Percentiles rank a stretch among this genome's conserved stretches.
Evolutionary conservation across 2,113 vertebrate species (phyloP).

Genomic region (Leucoraja erinaceus): DNA sequence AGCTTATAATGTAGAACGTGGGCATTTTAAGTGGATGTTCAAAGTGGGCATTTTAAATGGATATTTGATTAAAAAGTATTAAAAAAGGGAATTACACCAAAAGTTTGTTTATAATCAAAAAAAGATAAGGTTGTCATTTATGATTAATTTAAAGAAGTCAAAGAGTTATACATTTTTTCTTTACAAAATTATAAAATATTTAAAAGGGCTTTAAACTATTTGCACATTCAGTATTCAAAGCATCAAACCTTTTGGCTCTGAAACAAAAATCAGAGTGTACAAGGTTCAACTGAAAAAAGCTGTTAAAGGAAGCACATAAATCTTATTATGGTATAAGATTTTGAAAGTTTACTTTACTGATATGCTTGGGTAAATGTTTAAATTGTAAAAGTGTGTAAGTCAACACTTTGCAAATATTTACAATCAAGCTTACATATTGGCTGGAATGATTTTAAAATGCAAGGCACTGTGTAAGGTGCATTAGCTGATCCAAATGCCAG

Average conservation of each 20-base stretch:
- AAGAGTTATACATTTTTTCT: neutral
- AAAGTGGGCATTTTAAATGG: neutral
- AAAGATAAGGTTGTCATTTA: neutral
- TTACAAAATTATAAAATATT: neutral
- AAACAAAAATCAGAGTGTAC: neutral
- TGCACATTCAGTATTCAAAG: neutral
- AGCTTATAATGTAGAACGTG: neutral
- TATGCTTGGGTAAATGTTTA: conserved; percentile 17
- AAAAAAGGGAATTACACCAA: neutral
- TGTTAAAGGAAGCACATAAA: neutral
- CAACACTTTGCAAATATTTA: conserved; percentile 66
- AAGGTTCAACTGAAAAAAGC: neutral
- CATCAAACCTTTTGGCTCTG: neutral
- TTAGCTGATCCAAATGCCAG: conserved; percentile 98
- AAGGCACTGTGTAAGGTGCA: conserved; percentile 63
- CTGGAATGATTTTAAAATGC: conserved; percentile 82
- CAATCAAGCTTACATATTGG: conserved; percentile 66
- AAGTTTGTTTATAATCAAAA: neutral
- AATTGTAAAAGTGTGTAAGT: conserved; percentile 55
- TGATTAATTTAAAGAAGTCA: neutral
- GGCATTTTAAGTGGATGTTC: neutral
- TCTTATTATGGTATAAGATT: neutral
- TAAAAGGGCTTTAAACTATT: neutral
- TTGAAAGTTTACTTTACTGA: conserved; percentile 20
- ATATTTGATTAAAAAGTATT: neutral